phyloP scores from a whole-genome alignment of 2,888 invertebrate species.

The Himalopsyche anomala region DNA sequence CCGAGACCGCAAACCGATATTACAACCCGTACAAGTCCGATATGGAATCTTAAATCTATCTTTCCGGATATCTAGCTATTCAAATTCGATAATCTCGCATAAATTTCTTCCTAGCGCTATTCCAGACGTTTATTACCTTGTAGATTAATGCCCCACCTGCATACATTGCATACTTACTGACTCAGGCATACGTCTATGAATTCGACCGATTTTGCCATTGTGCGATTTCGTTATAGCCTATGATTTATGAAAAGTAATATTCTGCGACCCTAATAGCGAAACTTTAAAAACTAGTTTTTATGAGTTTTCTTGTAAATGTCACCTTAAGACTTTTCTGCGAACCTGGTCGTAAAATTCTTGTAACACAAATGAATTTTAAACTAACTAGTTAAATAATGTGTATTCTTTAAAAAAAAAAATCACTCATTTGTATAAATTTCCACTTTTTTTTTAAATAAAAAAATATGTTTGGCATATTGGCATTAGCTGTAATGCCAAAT shows the following conservation, averaged over 20 bases:
- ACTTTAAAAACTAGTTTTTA: conserved; percentile 5
- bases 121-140: conserved; percentile 26
- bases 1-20: conserved; percentile 9
- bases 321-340: too few relatives aligned
- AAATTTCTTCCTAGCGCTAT: conserved; percentile 15
- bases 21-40: conserved; percentile 28
- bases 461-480: too few relatives aligned
- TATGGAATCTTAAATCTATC: conserved; percentile 34
- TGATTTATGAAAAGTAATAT: conserved; percentile 28
- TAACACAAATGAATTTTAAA: too few relatives aligned
- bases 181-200: conserved; percentile 23
- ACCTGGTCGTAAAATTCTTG: too few relatives aligned
- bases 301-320: too few relatives aligned
- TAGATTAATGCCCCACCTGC: conserved; percentile 38
- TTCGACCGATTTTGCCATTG: conserved; percentile 22
- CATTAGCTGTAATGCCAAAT: too few relatives aligned
- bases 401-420: too few relatives aligned
- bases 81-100: conserved; percentile 31
- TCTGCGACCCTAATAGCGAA: conserved; percentile 2
- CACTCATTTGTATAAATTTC: too few relatives aligned
- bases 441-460: too few relatives aligned
- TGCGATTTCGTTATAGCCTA: not conserved
- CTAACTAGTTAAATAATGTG: too few relatives aligned
- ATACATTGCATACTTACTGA: conserved; percentile 16
- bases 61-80: conserved; percentile 8